Evolutionary conservation across 1,140 invertebrate species (phyloP).

Genomic region (Drosophila saltans): DNA sequence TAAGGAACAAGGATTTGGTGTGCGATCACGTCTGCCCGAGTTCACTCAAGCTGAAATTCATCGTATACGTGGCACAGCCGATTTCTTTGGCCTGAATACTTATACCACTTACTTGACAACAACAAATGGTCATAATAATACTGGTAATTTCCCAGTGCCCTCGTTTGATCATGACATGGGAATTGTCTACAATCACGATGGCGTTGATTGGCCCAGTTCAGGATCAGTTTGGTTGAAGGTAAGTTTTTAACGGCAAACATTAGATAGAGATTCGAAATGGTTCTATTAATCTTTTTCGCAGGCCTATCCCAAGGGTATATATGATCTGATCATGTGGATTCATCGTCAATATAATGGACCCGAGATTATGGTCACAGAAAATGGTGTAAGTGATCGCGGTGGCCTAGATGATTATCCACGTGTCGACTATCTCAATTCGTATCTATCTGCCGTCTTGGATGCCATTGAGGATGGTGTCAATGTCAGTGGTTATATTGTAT

Average conservation of each 20-base stretch:
- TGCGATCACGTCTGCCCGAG: conserved; percentile 85
- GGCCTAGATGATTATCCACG: conserved; percentile 84
- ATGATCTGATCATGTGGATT: conserved; percentile 88
- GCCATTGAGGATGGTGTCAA: conserved; percentile 88
- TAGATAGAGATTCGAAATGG: neutral
- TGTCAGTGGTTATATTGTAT: conserved; percentile 88
- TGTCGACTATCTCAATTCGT: conserved; percentile 86
- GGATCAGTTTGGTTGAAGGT: conserved; percentile 85
- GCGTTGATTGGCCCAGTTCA: conserved; percentile 83
- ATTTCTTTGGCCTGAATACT: conserved; percentile 87
- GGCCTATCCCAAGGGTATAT: conserved; percentile 88
- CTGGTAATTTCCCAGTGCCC: conserved; percentile 82
- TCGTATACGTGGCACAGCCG: conserved; percentile 85
- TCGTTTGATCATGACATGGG: conserved; percentile 84
- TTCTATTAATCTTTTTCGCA: conserved; percentile 41
- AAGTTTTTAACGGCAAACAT: conserved; percentile 30
- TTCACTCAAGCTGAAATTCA: conserved; percentile 86
- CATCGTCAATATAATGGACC: conserved; percentile 87
- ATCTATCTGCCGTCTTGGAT: conserved; percentile 87
- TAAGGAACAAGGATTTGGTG: conserved; percentile 84
- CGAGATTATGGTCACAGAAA: conserved; percentile 89
- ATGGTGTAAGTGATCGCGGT: conserved; percentile 85
- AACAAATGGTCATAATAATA: conserved; percentile 82
- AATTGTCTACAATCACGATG: conserved; percentile 82
- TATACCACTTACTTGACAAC: conserved; percentile 84